phyloP scores from a whole-genome alignment of 2,797 vertebrate species.

The Melanotaenia trifasciata region DNA sequence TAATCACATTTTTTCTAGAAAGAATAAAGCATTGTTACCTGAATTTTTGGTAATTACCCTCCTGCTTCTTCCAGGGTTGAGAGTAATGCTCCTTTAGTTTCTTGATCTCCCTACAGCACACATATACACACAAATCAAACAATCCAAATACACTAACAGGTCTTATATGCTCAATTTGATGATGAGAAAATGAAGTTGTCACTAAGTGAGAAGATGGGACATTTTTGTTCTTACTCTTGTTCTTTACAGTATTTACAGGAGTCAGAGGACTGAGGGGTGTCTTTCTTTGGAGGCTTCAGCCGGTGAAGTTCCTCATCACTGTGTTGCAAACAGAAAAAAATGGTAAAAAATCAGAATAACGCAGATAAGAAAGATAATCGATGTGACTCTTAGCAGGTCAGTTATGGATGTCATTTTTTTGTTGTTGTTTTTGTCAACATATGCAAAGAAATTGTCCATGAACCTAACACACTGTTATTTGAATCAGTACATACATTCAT shows the following conservation, averaged over 20 bases:
- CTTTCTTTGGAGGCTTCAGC: constrained; percentile 28
- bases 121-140: constrained; percentile 9
- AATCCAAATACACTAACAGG: not conserved
- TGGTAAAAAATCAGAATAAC: not conserved
- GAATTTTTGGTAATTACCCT: constrained; percentile 63
- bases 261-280: not conserved
- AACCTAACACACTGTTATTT: too few relatives aligned
- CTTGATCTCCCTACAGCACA: constrained; percentile 64
- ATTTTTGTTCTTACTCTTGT: constrained; percentile 60
- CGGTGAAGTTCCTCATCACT: constrained; percentile 45
- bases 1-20: not conserved
- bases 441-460: not conserved
- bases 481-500: not conserved
- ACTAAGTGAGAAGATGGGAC: not conserved
- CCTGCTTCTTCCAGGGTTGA: constrained; percentile 70
- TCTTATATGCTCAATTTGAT: not conserved
- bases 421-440: not conserved
- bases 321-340: not conserved
- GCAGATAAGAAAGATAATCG: not conserved
- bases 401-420: too few relatives aligned
- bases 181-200: not conserved
- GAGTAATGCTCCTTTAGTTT: constrained; percentile 58
- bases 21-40: constrained; percentile 50
- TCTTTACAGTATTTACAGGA: constrained; percentile 62
- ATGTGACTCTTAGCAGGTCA: not conserved